A percentile compares a stretch with the other conserved stretches of the same genome.
These are phyloP conservation scores for Apostichopus parvimensis DNA, from an alignment of 35 echinoderm and acorn worm species.

Conservation along the genomic window DNA sequence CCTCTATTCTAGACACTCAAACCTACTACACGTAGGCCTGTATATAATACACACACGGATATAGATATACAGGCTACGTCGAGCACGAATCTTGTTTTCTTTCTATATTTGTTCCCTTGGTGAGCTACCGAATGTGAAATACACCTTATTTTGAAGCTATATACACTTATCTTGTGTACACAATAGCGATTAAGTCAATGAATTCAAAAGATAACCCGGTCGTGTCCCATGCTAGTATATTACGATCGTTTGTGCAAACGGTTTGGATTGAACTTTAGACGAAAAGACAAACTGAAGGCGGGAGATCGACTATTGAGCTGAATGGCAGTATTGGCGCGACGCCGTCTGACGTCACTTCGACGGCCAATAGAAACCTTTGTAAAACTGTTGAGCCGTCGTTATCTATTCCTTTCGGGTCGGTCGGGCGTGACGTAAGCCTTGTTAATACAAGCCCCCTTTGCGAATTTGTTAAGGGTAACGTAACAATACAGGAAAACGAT, in stretches of 20 bases:
- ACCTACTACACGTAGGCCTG: too few relatives aligned
- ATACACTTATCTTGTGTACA: conserved; percentile 24
- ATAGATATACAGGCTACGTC: too few relatives aligned
- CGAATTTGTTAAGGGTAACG: neutral
- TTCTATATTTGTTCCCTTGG: too few relatives aligned
- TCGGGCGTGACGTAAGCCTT: conserved; percentile 41
- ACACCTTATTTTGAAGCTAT: too few relatives aligned
- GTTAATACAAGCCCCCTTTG: conserved; percentile 21
- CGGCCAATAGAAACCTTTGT: conserved; percentile 37
- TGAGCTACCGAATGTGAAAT: too few relatives aligned
- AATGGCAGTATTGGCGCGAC: conserved; percentile 37
- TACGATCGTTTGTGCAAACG: conserved; percentile 35
- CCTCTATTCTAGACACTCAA: too few relatives aligned
- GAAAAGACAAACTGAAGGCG: neutral
- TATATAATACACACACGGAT: too few relatives aligned
- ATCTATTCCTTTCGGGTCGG: conserved; percentile 27
- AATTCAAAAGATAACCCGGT: neutral
- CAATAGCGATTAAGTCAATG: neutral
- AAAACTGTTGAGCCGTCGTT: conserved; percentile 43
- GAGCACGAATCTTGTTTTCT: too few relatives aligned
- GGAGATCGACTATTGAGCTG: conserved; percentile 21
- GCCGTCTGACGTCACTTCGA: conserved; percentile 35
- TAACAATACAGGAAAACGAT: conserved; percentile 46
- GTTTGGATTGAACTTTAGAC: conserved; percentile 36
- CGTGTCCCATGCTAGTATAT: too few relatives aligned